Percentiles rank a stretch among this genome's conserved stretches.
Conservation (phyloP, 2,888 invertebrate genomes). For the Callyntrura sp. region DNA sequence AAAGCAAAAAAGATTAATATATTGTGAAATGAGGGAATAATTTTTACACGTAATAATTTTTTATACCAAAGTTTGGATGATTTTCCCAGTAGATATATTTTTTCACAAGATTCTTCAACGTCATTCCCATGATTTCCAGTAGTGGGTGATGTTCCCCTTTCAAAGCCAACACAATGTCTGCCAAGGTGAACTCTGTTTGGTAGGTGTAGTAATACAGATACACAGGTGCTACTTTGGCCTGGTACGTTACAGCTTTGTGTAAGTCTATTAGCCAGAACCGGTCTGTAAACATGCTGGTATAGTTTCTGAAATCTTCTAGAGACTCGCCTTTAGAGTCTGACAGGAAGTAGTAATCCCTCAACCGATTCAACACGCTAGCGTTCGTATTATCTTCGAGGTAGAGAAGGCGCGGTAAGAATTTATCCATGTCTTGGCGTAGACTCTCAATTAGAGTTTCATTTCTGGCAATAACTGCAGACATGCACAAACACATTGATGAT, state of each 20-base stretch:
- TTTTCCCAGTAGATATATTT: constrained; percentile 65
- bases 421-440: constrained; percentile 40
- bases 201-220: constrained; percentile 73
- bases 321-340: constrained; percentile 44
- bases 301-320: constrained; percentile 58
- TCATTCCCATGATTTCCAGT: constrained; percentile 68
- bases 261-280: constrained; percentile 70
- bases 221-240: constrained; percentile 58
- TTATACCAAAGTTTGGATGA: constrained; percentile 64
- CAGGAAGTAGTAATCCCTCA: constrained; percentile 65
- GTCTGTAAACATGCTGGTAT: constrained; percentile 69
- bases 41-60: background rate
- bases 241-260: constrained; percentile 52
- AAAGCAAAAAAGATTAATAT: background rate
- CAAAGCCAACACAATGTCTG: constrained; percentile 69
- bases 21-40: no score
- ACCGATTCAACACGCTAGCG: constrained; percentile 46
- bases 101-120: constrained; percentile 67
- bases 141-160: constrained; percentile 76
- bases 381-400: constrained; percentile 71
- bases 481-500: no score
- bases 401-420: constrained; percentile 63
- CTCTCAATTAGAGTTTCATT: constrained; percentile 60
- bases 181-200: constrained; percentile 63
- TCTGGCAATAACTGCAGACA: constrained; percentile 62